These are phyloP conservation scores for Sprattus sprattus DNA, from an alignment of 2,113 vertebrate species.

Conservation along the genomic window DNA sequence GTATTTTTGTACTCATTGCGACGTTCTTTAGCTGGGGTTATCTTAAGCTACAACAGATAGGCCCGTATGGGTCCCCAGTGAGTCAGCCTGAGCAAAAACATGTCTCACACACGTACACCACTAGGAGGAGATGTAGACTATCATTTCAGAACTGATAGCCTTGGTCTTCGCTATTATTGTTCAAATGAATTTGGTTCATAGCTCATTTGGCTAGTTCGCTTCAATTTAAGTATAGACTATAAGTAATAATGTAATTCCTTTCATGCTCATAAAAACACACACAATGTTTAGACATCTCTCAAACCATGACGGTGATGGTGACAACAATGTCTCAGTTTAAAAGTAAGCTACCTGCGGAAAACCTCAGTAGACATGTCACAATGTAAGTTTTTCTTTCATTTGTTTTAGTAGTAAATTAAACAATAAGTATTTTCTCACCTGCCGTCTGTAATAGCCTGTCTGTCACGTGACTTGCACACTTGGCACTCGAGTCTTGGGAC, in stretches of 20 bases:
- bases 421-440: background rate
- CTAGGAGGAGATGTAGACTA: background rate
- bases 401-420: background rate
- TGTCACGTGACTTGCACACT: slow-evolving; percentile 10
- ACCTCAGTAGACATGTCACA: no score
- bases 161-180: background rate
- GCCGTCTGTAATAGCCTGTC: background rate
- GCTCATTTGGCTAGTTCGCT: background rate
- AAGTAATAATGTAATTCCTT: background rate
- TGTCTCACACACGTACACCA: background rate
- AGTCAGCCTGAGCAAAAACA: background rate
- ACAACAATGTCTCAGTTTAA: background rate
- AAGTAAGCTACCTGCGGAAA: background rate
- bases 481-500: background rate
- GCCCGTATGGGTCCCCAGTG: background rate
- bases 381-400: background rate
- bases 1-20: no score
- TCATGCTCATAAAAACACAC: background rate
- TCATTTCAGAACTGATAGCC: background rate
- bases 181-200: background rate
- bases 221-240: background rate
- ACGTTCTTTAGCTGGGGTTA: no score
- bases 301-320: background rate
- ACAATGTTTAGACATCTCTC: background rate
- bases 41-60: background rate